Base-by-base conservation (phyloP, 1,140 invertebrate species). In the Drosophila kohkoa region DNA sequence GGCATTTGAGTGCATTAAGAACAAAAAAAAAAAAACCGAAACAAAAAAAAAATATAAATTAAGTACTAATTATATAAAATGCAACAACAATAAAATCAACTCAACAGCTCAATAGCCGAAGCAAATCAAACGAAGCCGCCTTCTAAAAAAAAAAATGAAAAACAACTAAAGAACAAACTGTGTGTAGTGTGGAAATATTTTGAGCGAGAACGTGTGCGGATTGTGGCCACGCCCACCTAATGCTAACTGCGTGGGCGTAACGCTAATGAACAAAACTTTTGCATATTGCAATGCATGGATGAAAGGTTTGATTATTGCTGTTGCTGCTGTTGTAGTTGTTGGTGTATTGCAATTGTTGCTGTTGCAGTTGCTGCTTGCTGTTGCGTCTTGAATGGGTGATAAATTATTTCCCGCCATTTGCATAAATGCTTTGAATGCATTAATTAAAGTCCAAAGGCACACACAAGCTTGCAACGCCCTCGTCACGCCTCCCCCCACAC, bases 321-420 rank as follows among this genome's bases (percentile, higher is more conserved):
- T 41, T 66, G 67, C 52, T 65, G 77, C 60, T 60, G 67, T 86
- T 65, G 79, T 58, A 75, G 48, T 13, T 67, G 52, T 15, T 16
- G 7, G 32, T 28, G 15, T 59, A 48, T 46, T 62, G 49, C 54
- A 51, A 60, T 62, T 57, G 66, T 13, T 62, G 58, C 55, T 10
- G 48, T 5, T 54, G 67, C 72, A n/a, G 43, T 20, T 59, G 55
- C 41, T 7, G 46, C 20, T 15, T 60, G 67, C 73, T n/a, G 73
- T 65, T 75, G 67, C 73, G 80, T 87, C 82, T 88, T 89, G 85
- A 88, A 91, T 91, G 88, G 83, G 89, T 91, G 89, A 91, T 91
- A 91, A 91, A 91, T 91, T 91, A 91, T 91, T 91, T 91, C 85
- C 89, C 89, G 83, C 81, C 90, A 91, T 91, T 91, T 91, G 87